A percentile compares a stretch with the other conserved stretches of the same genome.
These are phyloP conservation scores for Papilio machaon DNA, from an alignment of 1,140 invertebrate species.

Conservation along the genomic window DNA sequence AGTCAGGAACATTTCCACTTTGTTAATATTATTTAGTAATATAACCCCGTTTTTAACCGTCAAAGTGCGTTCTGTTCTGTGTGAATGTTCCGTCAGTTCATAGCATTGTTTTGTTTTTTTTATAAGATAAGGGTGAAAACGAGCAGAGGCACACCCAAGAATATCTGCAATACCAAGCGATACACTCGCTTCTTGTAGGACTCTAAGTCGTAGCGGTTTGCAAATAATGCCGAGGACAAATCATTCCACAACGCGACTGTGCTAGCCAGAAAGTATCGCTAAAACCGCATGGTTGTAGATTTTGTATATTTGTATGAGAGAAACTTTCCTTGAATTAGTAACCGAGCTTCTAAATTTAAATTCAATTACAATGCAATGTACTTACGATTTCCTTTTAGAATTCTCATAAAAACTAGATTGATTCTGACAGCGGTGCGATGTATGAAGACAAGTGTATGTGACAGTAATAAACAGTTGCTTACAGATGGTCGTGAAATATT, in stretches of 20 bases:
- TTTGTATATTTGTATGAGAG: too few relatives aligned
- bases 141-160: too few relatives aligned
- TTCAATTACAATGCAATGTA: background rate
- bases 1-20: background rate
- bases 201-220: too few relatives aligned
- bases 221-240: too few relatives aligned
- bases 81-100: background rate
- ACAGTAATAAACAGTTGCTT: slow-evolving; percentile 36
- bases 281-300: too few relatives aligned
- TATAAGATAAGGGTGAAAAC: too few relatives aligned
- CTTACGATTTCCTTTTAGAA: slow-evolving; percentile 18
- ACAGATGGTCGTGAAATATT: slow-evolving; percentile 48
- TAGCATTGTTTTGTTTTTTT: background rate
- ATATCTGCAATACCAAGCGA: too few relatives aligned
- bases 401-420: slow-evolving; percentile 8
- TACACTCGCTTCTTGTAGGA: too few relatives aligned
- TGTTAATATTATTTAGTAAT: background rate
- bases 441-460: slow-evolving; percentile 40
- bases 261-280: too few relatives aligned
- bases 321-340: too few relatives aligned
- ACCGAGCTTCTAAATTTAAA: background rate
- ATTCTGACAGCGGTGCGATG: slow-evolving; percentile 10
- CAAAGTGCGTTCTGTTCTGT: background rate
- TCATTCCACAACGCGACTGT: too few relatives aligned
- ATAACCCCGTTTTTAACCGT: background rate